Evolutionary conservation across 2,797 vertebrate genomes (phyloP), one percentile per base, ranked within the genome.

Genomic region (Zonotrichia albicollis): DNA sequence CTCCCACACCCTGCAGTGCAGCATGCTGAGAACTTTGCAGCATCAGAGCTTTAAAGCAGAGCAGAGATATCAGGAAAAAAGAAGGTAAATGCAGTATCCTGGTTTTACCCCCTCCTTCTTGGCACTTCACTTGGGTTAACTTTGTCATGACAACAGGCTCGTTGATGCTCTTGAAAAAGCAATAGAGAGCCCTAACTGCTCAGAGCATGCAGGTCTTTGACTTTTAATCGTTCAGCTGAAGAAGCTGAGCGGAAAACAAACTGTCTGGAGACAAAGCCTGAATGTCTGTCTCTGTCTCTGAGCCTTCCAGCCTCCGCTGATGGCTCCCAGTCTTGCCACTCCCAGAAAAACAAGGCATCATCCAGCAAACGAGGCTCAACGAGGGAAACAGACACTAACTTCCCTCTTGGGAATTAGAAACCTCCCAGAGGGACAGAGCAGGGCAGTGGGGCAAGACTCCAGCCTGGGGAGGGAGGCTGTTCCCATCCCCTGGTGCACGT

Each of bases 121-220:
- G 0, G 61, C 58, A 58, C 64, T 89, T 90, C 74, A 67, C 66
- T 72, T 0, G 1, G 54, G 55, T 94, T 95, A 80, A 61, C 94
- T 96, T 92, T 88, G 60, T 88, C 73, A 86, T 84, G 78, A 95
- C 82, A 95, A 93, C 87, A 74, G 67, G 38, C 17, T 94, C 45
- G 30, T 62, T 61, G 55, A 81, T 72, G 87, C 45, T 57, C 72
- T 80, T 74, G 64, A 76, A 70, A 84, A 92, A 83, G 73, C 42
- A 75, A 85, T 6, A 10, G 61, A 84, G 65, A 93, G 62, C 45
- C 84, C 42, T 38, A 70, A 90, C 67, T 15, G 12, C 74, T 64
- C 38, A 61, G 25, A 75, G 50, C 27, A 62, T 17, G 20, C 36
- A 83, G 65, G 54, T 78, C 51, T 90, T 77, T 57, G 79, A 73